Evolutionary conservation across 2,797 vertebrate genomes (phyloP).

Genomic region (Psittacula derbiana): DNA sequence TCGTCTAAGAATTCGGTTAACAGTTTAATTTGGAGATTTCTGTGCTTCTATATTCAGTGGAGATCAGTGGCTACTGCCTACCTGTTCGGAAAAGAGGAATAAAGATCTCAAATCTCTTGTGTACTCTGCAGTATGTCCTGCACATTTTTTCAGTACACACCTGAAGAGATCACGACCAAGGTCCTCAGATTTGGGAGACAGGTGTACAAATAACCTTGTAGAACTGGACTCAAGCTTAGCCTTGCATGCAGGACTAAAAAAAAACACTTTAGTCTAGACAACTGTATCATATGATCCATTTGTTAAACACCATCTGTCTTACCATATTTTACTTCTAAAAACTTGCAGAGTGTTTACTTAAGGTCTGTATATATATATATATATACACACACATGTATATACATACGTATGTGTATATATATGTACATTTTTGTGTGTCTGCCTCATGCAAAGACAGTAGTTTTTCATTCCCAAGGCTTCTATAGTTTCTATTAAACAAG

Average conservation of each 20-base stretch:
- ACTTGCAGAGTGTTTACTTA: neutral
- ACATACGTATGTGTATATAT: neutral
- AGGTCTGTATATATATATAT: neutral
- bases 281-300: neutral
- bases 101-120: neutral
- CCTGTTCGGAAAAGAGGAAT: neutral
- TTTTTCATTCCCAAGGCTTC: neutral
- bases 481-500: neutral
- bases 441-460: neutral
- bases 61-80: neutral
- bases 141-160: neutral
- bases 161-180: neutral
- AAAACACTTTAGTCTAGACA: neutral
- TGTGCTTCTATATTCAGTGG: neutral
- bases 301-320: neutral
- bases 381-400: neutral
- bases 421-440: neutral
- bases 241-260: neutral
- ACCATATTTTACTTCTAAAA: neutral
- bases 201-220: neutral
- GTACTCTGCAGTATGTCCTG: neutral
- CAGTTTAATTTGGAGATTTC: neutral
- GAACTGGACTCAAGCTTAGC: neutral
- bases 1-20: neutral
- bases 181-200: neutral